A percentile compares a stretch with the other conserved stretches of the same genome.
These are phyloP conservation scores for Stichopus horrens DNA, from an alignment of 53 echinoderm and acorn worm genomes.

Conservation along the genomic window DNA sequence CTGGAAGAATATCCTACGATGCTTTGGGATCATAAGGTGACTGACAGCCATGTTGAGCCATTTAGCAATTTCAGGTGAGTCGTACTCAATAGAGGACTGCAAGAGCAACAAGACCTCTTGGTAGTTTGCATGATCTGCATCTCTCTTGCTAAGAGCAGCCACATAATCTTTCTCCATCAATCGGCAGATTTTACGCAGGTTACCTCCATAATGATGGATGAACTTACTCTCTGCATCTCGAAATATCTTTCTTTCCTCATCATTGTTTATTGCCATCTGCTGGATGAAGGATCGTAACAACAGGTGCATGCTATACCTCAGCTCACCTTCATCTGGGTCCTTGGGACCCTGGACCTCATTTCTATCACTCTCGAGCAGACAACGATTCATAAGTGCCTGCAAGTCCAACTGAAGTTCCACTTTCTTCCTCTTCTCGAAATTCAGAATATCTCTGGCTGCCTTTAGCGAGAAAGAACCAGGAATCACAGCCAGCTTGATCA, in stretches of 20 bases:
- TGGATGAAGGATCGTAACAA: slow-evolving; percentile 85
- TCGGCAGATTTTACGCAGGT: slow-evolving; percentile 38
- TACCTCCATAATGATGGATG: slow-evolving; percentile 59
- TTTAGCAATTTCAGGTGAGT: slow-evolving; percentile 46
- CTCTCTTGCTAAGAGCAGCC: slow-evolving; percentile 39
- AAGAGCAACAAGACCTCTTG: slow-evolving; percentile 41
- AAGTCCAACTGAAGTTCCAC: slow-evolving; percentile 84
- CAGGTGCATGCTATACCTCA: slow-evolving; percentile 80
- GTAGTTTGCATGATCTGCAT: slow-evolving; percentile 53
- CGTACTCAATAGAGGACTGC: slow-evolving; percentile 28
- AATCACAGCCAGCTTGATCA: slow-evolving; percentile 78
- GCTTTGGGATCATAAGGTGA: slow-evolving; percentile 72
- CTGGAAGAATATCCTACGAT: slow-evolving; percentile 70
- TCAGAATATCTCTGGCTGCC: slow-evolving; percentile 83
- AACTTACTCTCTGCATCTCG: slow-evolving; percentile 67
- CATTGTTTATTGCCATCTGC: slow-evolving; percentile 55
- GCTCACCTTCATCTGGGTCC: slow-evolving; percentile 45
- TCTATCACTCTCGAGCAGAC: slow-evolving; percentile 83
- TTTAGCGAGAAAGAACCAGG: slow-evolving; percentile 88
- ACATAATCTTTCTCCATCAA: slow-evolving; percentile 43
- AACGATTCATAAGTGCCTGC: slow-evolving; percentile 78
- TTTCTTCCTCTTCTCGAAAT: slow-evolving; percentile 10
- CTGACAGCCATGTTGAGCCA: slow-evolving; percentile 73
- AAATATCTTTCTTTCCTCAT: slow-evolving; percentile 52
- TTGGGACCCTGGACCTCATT: slow-evolving; percentile 52